Evolutionary conservation across 2,113 vertebrate species (phyloP).

Genomic region (Hemibagrus wyckioides): DNA sequence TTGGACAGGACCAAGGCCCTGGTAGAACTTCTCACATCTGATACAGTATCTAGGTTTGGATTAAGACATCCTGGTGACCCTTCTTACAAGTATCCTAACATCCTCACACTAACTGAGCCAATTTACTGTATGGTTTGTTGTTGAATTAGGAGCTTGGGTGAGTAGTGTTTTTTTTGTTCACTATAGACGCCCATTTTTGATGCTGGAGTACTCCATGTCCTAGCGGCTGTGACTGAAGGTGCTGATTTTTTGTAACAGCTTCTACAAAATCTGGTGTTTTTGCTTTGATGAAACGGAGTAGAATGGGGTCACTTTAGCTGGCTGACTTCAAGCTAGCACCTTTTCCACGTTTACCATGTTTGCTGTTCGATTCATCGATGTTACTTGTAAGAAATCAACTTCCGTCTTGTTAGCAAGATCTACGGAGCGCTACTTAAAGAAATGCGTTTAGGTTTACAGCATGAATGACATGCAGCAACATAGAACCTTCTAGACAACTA

Average conservation of each 20-base stretch:
- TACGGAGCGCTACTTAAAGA: background rate
- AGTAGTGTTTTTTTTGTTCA: background rate
- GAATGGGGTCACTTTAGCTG: too few relatives aligned
- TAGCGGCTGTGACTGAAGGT: background rate
- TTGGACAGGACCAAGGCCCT: too few relatives aligned
- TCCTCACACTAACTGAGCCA: background rate
- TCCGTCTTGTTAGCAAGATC: background rate
- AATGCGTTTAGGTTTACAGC: background rate
- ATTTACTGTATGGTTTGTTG: background rate
- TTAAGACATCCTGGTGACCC: background rate
- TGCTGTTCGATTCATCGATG: background rate
- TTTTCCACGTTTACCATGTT: background rate
- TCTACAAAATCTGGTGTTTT: background rate
- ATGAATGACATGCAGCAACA: background rate
- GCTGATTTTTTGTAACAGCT: background rate
- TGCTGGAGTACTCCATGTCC: background rate
- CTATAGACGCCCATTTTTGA: background rate
- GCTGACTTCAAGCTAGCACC: background rate
- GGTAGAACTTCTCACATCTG: too few relatives aligned
- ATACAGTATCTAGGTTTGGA: background rate
- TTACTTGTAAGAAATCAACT: background rate
- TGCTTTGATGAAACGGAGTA: background rate
- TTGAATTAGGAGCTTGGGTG: background rate
- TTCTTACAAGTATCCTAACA: background rate
- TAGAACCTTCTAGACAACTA: background rate